Evolutionary conservation across 2,113 vertebrate species (phyloP).

Genomic region (Grus americana): DNA sequence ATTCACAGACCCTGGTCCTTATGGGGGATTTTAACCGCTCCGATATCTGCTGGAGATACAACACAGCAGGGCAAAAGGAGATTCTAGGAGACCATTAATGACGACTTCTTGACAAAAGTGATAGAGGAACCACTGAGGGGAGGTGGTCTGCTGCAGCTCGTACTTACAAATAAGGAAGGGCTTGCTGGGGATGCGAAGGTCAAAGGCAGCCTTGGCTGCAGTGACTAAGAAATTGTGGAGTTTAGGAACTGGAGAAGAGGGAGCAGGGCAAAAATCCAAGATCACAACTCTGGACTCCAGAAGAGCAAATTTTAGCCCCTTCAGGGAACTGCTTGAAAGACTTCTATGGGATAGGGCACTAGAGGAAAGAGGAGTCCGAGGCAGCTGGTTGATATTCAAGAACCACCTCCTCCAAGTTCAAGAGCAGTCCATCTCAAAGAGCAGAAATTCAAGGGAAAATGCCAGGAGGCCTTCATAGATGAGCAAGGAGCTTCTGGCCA

Average conservation of each 20-base stretch:
- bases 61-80: neutral
- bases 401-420: neutral
- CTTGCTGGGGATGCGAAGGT: neutral
- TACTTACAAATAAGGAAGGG: neutral
- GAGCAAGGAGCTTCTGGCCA: neutral
- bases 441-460: neutral
- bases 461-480: neutral
- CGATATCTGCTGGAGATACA: neutral
- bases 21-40: neutral
- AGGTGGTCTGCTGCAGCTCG: neutral
- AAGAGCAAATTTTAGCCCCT: neutral
- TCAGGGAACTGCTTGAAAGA: neutral
- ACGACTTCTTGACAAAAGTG: neutral
- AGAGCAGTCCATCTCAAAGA: neutral
- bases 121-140: neutral
- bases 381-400: neutral
- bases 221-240: neutral
- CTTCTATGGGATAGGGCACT: neutral
- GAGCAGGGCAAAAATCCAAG: neutral
- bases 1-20: neutral
- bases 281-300: neutral
- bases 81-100: neutral
- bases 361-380: neutral
- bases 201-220: neutral
- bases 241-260: neutral